These are phyloP conservation scores for Leptopilina boulardi DNA, from an alignment of 1,140 invertebrate species.

Conservation along the genomic window DNA sequence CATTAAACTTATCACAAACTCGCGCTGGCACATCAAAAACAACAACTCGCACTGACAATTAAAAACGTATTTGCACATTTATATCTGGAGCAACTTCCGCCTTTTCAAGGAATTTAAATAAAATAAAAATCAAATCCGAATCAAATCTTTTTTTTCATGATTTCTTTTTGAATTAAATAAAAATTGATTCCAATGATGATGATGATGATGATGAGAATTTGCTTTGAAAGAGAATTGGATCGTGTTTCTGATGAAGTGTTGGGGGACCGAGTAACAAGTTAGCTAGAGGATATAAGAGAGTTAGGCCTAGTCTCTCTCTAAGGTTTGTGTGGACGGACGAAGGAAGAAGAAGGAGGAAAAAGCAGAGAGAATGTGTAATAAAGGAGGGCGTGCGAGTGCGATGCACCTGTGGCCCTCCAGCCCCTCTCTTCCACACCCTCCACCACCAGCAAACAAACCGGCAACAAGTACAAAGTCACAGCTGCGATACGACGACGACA, in stretches of 20 bases:
- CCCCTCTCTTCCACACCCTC: constrained; percentile 38
- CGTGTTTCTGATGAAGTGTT: not conserved
- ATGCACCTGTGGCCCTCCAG: constrained; percentile 65
- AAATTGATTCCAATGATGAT: not conserved
- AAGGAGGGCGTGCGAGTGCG: constrained; percentile 62
- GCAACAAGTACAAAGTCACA: constrained; percentile 31
- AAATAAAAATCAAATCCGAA: not conserved
- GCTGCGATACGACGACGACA: constrained; percentile 21
- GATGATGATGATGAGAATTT: not conserved
- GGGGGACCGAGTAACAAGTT: constrained; percentile 34
- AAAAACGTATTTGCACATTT: not conserved
- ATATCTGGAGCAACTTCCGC: constrained; percentile 8
- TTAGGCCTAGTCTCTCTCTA: constrained; percentile 32
- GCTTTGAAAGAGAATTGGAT: not conserved
- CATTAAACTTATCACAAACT: constrained; percentile 14
- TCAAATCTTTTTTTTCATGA: not conserved
- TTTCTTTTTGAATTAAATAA: not conserved
- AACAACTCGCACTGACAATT: not conserved
- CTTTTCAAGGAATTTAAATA: not conserved
- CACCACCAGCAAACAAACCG: constrained; percentile 30
- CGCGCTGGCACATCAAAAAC: not conserved
- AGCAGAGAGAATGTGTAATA: constrained; percentile 51
- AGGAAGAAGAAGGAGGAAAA: constrained; percentile 44
- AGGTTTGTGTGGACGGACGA: constrained; percentile 43
- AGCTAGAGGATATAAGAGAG: constrained; percentile 41